These are phyloP conservation scores for Pterophyllum scalare DNA, from an alignment of 2,113 vertebrate genomes.

Conservation along the genomic window DNA sequence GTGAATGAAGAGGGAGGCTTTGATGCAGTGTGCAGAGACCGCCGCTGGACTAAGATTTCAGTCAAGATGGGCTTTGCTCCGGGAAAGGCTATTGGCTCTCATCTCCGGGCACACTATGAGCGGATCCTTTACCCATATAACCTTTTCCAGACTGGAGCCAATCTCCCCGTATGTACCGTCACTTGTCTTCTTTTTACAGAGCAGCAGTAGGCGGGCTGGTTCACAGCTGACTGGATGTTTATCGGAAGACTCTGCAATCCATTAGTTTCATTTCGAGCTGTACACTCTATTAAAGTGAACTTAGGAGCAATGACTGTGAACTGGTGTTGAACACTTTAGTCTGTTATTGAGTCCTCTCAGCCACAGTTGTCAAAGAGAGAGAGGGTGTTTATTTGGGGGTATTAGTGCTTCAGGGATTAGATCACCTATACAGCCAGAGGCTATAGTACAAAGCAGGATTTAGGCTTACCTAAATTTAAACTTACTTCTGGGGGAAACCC, in stretches of 20 bases:
- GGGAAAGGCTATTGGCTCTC: conserved; percentile 95
- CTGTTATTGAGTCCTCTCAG: neutral
- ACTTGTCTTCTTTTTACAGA: neutral
- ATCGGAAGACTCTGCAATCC: neutral
- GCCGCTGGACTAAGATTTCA: conserved; percentile 97
- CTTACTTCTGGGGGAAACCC: neutral
- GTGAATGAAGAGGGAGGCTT: conserved; percentile 97
- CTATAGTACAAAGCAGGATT: neutral
- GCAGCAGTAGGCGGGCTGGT: neutral
- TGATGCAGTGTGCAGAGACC: conserved; percentile 93
- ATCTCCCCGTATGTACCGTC: conserved; percentile 84
- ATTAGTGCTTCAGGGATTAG: neutral
- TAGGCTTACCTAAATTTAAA: neutral
- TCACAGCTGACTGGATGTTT: conserved; percentile 8
- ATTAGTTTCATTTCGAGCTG: neutral
- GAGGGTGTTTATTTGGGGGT: neutral
- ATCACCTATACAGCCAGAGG: neutral
- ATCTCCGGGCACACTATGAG: conserved; percentile 95
- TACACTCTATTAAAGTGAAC: neutral
- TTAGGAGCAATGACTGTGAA: neutral
- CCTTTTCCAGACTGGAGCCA: conserved; percentile 91
- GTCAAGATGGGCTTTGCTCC: conserved; percentile 95
- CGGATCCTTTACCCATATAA: conserved; percentile 96
- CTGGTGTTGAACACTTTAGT: neutral
- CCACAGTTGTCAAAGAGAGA: neutral